Base-by-base conservation (phyloP, 1,140 invertebrate genomes). In the Eciton burchellii region DNA sequence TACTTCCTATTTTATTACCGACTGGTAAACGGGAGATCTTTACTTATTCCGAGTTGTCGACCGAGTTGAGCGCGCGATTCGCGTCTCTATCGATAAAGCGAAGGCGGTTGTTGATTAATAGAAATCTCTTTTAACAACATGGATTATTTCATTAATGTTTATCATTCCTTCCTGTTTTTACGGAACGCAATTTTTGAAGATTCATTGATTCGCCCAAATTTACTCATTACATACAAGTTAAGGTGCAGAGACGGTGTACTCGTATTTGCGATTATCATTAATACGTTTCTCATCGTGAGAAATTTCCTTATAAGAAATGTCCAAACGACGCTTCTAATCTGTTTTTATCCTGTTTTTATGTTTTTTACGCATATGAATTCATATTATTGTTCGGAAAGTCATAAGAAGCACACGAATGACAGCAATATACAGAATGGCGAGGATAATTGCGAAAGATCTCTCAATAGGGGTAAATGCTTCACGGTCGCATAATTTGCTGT, bases 401-500 rank as follows among this genome's bases (percentile, higher is more conserved):
- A 29, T 41, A 9, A 12, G 24, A 52, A n/a, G n/a, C 3, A 12
- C 9, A 29, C 26, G 41, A 79, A 81, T 11, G 41, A 84, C 21
- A 79, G 49, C 16, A n/a, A 65, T 26, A 35, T 14, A 3, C 9
- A n/a, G 16, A 43, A 54, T 12, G 66, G 54, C 66, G 35, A 56
- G 24, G 1, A 56, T 62, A 63, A 49, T 86, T 52, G 21, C 6
- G 24, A 66, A 79, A 77, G 49, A 62, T 74, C 47, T 86, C 73
- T 47, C 47, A 77, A 66, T 73, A 82, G 85, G 87, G 84, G 83
- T 82, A 83, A 84, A 77, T 81, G 29, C 52, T 85, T 88, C 70
- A 89, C 83, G 88, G 85, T 85, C 85, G 88, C 90, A 92, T 92
- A 93, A 93, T 93, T 93, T 93, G 86, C 92, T 91, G 93, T 93